Evolutionary conservation across 2,797 vertebrate species (phyloP), one percentile per base, ranked within the genome.

Genomic region (Aphelocoma californica): DNA sequence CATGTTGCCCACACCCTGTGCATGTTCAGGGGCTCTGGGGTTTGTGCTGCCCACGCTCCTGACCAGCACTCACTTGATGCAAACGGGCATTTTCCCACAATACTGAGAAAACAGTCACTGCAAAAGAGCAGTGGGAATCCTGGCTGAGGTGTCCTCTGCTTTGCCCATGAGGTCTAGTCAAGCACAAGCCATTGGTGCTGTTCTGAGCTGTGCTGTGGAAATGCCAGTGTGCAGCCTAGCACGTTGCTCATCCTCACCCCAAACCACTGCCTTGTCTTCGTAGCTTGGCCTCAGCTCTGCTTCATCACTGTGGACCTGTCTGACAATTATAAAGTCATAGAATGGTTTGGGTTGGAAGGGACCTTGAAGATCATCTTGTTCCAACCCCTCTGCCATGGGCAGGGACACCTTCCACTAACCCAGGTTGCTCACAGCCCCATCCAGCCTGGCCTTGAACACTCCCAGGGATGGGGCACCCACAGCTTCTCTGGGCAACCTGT

Each of bases 1-100:
- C 0, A 0, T 42, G 13, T 32, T 54, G 19, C 42, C 32, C 25
- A 10, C 0, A 6, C 4, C 28, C 38, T 51, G 14, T 36, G 23
- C 15, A 16, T 5, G 51, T 14, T 28, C 80, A 44, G 10, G 25
- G 17, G 2, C 5, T 72, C 38, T 71, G 31, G 12, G 12, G 21
- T 64, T 54, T 74, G 28, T 19, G 26, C 24, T 91, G 38, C 20
- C 11, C 64, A 38, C 45, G 25, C 13, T 81, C 17, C 72, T 2
- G 11, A 26, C 14, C 47, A 74, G 17, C 18, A 57, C 14, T 75
- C 50, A 34, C 11, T 16, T 56, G 5, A 48, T 32, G 18, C 18
- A 79, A 72, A 53, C 0, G 0, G 29, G 29, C 14, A 31, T 31
- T 61, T 54, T 61, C 24, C 40, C 40, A 51, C n/a, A 25, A 12